phyloP scores from a whole-genome alignment of 2,113 vertebrate genomes.

The Cricetomys ansorgei region DNA sequence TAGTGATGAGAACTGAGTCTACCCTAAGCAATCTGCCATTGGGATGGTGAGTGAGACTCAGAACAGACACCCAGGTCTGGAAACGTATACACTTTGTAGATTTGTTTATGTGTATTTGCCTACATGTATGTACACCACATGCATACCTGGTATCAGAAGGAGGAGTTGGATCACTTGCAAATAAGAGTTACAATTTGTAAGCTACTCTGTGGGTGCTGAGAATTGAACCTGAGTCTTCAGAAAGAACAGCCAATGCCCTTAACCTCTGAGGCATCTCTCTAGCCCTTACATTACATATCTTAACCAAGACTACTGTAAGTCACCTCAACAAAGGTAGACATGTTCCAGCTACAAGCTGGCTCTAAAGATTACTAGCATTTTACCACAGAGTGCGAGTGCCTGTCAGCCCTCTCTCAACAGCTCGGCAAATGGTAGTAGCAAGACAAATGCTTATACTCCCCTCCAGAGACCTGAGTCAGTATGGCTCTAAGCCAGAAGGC shows the following conservation, averaged over 20 bases:
- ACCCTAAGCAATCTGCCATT: background rate
- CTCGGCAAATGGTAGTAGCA: background rate
- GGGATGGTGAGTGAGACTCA: accelerated
- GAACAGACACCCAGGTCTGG: no score
- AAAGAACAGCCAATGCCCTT: background rate
- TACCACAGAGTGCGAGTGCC: background rate
- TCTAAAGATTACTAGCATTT: background rate
- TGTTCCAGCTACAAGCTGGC: background rate
- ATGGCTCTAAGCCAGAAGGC: background rate
- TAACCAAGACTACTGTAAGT: background rate
- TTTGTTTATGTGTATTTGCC: background rate
- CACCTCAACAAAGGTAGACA: background rate
- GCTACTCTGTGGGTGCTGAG: background rate
- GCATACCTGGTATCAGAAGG: background rate
- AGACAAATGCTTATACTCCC: background rate
- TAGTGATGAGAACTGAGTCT: background rate
- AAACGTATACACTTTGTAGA: background rate
- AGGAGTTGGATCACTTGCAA: no score
- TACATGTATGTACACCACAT: background rate
- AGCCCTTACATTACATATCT: accelerated
- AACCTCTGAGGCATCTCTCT: background rate
- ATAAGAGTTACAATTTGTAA: background rate
- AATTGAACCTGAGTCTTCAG: background rate
- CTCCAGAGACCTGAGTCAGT: background rate
- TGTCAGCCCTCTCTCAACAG: background rate